Evolutionary conservation across 2,113 vertebrate genomes (phyloP).

Genomic region (Rhombomys opimus): DNA sequence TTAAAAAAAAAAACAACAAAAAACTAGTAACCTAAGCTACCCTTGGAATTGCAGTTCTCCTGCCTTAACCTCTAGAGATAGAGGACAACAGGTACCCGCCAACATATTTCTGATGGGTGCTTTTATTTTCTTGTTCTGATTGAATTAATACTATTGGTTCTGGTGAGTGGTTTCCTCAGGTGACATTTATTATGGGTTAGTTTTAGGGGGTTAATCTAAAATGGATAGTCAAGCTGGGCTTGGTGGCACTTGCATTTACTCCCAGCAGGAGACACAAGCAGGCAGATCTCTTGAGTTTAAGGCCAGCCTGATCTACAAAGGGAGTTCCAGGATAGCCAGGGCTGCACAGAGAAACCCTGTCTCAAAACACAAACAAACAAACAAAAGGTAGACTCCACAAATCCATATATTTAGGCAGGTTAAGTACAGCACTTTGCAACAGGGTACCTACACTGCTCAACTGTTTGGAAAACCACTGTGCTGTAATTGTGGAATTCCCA

Average conservation of each 20-base stretch:
- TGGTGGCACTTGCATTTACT: background rate
- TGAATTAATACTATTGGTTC: background rate
- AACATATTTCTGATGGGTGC: background rate
- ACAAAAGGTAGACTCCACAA: background rate
- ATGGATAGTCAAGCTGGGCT: background rate
- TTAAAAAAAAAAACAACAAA: background rate
- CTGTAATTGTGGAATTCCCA: background rate
- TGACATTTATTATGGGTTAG: background rate
- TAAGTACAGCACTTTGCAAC: constrained; percentile 4
- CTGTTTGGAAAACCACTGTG: background rate
- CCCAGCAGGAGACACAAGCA: background rate
- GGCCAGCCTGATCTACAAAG: background rate
- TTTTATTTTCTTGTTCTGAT: constrained; percentile 40
- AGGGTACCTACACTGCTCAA: background rate
- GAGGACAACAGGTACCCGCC: too few species aligned
- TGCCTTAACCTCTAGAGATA: background rate
- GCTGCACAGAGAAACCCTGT: background rate
- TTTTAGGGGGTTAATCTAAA: constrained; percentile 49
- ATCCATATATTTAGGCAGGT: constrained; percentile 26
- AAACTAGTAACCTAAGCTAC: background rate
- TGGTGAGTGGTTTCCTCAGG: background rate
- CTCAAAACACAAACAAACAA: background rate
- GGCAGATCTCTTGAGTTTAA: background rate
- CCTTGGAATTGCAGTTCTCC: background rate
- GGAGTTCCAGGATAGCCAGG: background rate